Base-by-base conservation (phyloP, 2,797 vertebrate genomes). In the Danio albolineatus region DNA sequence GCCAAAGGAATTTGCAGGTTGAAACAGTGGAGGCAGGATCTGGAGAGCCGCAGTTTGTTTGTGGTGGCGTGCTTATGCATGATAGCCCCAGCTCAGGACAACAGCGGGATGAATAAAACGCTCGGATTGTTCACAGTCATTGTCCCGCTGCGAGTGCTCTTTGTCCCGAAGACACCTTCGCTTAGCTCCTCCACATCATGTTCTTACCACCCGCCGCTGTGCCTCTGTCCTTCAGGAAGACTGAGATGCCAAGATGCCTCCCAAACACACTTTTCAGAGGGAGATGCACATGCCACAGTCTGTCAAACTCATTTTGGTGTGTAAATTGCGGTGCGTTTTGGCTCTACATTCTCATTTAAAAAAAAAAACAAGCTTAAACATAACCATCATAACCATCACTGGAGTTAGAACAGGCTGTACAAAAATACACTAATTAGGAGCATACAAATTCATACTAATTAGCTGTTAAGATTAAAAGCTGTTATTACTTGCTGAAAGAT, bases 1-100 rank as follows among this genome's bases (percentile, higher is more conserved):
- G 67, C 65, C 76, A 73, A 72, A 74, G 59, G 69, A 78, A 71
- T 69, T 67, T 69, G 56, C 78, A 62, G 75, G 76, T 67, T 78
- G 78, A 74, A 73, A 76, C 54, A 54, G 71, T 53, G 64, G 48
- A 67, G 21, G 62, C 49, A 12, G 12, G 51, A 77, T 76, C 74
- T 66, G 51, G 41, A 76, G 74, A 8, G 62, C 51, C 49, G 75
- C 59, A 64, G 56, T 73, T 79, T 81, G 81, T 80, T 72, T 83
- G 77, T 64, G 74, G 64, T 78, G 70, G n/a, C 78, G 70, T 76
- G 73, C 76, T 62, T 79, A 62, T 62, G 76, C 76, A 79, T 79
- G 76, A 71, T 53, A 36, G 76, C 66, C 57, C 36, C 71, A 81
- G 69, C 78, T 69, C 41, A 73, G 75, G 76, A 73, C 76, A 74